Percentiles rank a stretch among this genome's conserved stretches.
These are phyloP conservation scores for Pseudachorutes palmiensis DNA, from an alignment of 1,140 invertebrate species.

Conservation along the genomic window DNA sequence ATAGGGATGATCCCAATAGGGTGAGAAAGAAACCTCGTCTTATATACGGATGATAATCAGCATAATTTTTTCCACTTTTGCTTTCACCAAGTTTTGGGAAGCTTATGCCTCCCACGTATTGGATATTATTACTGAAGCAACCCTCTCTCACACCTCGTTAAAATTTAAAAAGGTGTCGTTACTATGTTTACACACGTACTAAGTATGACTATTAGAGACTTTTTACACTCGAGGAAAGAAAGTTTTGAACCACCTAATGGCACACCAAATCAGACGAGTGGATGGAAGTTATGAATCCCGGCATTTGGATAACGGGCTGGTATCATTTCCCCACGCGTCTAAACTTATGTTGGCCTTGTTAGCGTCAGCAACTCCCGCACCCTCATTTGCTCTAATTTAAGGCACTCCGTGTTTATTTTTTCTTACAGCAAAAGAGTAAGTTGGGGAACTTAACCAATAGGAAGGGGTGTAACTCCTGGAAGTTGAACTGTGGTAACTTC, in stretches of 20 bases:
- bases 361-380: no score
- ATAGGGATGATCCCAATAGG: neutral
- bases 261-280: no score
- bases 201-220: conserved; percentile 6
- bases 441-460: no score
- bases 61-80: neutral
- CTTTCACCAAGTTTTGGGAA: neutral
- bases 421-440: no score
- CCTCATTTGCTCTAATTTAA: no score
- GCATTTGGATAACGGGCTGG: no score
- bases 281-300: no score
- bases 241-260: neutral
- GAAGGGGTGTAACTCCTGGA: no score
- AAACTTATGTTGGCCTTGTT: no score
- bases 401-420: no score
- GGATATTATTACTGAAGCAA: neutral
- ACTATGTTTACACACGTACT: conserved; percentile 13
- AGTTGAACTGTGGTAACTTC: no score
- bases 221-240: neutral
- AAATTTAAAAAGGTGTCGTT: conserved; percentile 1
- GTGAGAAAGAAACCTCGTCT: neutral
- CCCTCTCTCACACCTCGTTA: neutral
- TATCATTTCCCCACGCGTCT: no score
- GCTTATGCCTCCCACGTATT: neutral
- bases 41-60: neutral